Base-by-base conservation (phyloP, 1,140 invertebrate genomes). In the Hyposmocoma kahamanoa region DNA sequence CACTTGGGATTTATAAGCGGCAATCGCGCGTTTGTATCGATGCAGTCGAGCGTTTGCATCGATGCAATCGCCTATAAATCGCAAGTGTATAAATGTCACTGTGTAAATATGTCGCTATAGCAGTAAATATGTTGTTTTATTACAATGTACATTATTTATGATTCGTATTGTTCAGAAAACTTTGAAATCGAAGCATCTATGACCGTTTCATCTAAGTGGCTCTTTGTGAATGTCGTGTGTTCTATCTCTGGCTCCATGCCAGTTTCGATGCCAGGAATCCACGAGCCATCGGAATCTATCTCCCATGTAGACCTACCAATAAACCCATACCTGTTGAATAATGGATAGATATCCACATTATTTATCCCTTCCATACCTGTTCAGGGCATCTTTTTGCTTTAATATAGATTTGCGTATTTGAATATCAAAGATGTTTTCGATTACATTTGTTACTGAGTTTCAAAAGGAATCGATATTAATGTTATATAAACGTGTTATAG, bases 281-380 rank as follows among this genome's bases (percentile, higher is more conserved):
- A 60, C 22, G 43, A 42, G 42, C 52, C 45, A 57, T 56, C 56
- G 50, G 49, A 56, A 56, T 60, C 54, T 58, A 58, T 64, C 52
- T 62, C 39, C 47, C 42, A 47, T 39, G 43, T 50, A 49, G 47
- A 51, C 42, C 44, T 45, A 50, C 42, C 43, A 52, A 53, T 57
- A 51, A 54, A 36, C 38, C 30, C 38, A 53, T 59, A 66, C 60
- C 62, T 69, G 58, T 66, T 67, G 64, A 61, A 59, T 62, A 60
- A 64, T 57, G 50, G 32, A 63, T 63, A 42, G 41, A 36, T 6
- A 53, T 59, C 26, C 19, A 41, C 28, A 46, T 55, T 56, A 56
- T 62, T 53, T 49, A 42, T 36, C 32, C 18, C 32, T 17, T 36
- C 18, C 32, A n/a, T n/a, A n/a, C n/a, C n/a, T n/a, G 15, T 8